Percentiles rank a stretch among this genome's conserved stretches.
These are phyloP conservation scores for Hyaena hyaena DNA, from an alignment of 2,113 vertebrate species.

Conservation along the genomic window DNA sequence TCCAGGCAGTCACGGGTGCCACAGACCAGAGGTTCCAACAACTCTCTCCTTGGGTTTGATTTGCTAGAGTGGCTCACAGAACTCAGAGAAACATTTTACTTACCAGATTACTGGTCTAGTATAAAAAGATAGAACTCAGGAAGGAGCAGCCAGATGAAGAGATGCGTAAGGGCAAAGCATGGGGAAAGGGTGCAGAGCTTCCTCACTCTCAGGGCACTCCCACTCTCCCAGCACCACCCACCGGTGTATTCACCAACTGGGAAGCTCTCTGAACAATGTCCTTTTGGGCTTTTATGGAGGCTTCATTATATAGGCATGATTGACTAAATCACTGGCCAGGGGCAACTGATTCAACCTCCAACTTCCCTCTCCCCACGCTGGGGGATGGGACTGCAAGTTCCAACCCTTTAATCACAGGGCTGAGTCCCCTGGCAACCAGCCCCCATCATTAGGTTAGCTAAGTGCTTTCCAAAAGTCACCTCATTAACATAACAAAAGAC, in stretches of 20 bases:
- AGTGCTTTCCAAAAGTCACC: background rate
- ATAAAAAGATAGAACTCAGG: background rate
- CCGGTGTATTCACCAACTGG: background rate
- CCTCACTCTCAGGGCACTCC: background rate
- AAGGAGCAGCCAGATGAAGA: background rate
- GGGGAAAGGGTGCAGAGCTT: too few species aligned
- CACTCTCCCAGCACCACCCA: background rate
- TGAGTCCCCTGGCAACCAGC: background rate
- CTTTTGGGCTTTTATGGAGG: background rate
- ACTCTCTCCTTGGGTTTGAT: background rate
- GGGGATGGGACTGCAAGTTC: background rate
- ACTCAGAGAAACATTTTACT: background rate
- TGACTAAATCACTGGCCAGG: background rate
- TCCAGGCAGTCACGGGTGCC: background rate
- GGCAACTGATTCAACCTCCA: background rate
- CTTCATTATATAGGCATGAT: background rate
- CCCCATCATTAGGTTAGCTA: background rate
- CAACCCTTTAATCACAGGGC: background rate
- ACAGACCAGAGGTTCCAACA: background rate
- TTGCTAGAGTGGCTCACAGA: background rate
- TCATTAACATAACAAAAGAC: background rate
- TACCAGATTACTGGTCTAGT: background rate
- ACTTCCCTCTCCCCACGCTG: background rate
- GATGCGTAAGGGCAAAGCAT: background rate
- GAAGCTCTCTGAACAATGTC: background rate